A percentile compares a stretch with the other conserved stretches of the same genome.
Conservation (phyloP, 2,113 vertebrate genomes). For the Cynopterus brachyotis region DNA sequence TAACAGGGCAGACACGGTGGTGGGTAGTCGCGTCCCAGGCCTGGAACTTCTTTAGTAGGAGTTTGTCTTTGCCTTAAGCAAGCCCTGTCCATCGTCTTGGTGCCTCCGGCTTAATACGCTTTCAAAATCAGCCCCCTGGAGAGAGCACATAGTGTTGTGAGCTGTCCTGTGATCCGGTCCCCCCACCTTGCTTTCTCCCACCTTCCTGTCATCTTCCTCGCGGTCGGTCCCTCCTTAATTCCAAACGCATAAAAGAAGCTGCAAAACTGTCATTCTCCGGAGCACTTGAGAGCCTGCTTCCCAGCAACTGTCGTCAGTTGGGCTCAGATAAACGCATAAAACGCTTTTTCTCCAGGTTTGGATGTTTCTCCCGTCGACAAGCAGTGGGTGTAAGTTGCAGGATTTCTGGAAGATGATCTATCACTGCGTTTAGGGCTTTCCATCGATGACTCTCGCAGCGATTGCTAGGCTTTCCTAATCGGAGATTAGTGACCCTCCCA, state of each 20-base stretch:
- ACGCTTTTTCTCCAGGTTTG: neutral
- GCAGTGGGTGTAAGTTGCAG: constrained; percentile 83
- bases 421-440: constrained; percentile 86
- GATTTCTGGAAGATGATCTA: constrained; percentile 87
- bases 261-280: neutral
- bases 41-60: neutral
- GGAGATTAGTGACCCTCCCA: neutral
- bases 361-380: neutral
- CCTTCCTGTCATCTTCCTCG: neutral
- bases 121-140: neutral
- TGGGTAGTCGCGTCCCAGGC: neutral
- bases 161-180: neutral
- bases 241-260: neutral
- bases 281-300: neutral
- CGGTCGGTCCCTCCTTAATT: neutral
- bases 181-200: neutral
- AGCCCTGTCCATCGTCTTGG: neutral
- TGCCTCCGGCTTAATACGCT: neutral
- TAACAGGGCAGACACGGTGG: neutral
- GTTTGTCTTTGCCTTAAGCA: neutral
- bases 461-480: neutral
- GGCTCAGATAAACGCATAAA: neutral
- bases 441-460: neutral
- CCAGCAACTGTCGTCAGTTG: neutral
- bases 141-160: neutral